A percentile compares a stretch with the other conserved stretches of the same genome.
These are phyloP conservation scores for Sicus ferrugineus DNA, from an alignment of 2,888 invertebrate species.

Conservation along the genomic window DNA sequence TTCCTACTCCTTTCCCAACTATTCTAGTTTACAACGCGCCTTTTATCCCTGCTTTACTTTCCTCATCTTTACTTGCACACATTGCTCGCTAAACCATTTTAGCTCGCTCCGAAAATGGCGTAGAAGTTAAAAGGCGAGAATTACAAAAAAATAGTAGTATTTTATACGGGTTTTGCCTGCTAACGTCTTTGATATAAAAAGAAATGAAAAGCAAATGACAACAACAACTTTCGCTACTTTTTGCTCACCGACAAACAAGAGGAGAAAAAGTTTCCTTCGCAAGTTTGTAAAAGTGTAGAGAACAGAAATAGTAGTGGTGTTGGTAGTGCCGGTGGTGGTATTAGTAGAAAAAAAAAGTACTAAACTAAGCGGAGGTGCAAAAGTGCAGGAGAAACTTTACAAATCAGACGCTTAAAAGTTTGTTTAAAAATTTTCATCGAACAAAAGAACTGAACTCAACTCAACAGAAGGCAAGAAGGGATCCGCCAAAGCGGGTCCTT, in stretches of 20 bases:
- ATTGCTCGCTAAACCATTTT: no score
- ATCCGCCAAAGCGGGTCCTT: no score
- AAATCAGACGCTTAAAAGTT: conserved; percentile 33
- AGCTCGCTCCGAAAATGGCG: no score
- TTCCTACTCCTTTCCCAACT: no score
- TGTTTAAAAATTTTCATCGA: background rate
- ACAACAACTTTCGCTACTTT: background rate
- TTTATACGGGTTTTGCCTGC: no score
- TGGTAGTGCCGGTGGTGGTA: background rate
- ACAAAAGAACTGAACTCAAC: background rate
- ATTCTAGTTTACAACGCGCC: no score
- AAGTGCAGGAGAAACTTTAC: conserved; percentile 19
- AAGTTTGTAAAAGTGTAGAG: conserved; percentile 5
- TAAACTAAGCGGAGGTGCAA: conserved; percentile 1
- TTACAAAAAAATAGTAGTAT: no score
- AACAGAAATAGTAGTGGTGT: background rate
- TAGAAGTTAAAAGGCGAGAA: no score
- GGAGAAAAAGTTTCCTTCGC: background rate
- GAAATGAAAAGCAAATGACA: background rate
- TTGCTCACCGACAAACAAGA: background rate
- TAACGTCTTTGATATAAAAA: background rate
- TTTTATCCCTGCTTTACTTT: no score
- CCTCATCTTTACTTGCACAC: no score
- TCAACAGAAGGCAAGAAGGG: no score
- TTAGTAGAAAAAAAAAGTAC: background rate